phyloP scores from a whole-genome alignment of 2,797 vertebrate genomes.

The Phrynocephalus vlangalii region DNA sequence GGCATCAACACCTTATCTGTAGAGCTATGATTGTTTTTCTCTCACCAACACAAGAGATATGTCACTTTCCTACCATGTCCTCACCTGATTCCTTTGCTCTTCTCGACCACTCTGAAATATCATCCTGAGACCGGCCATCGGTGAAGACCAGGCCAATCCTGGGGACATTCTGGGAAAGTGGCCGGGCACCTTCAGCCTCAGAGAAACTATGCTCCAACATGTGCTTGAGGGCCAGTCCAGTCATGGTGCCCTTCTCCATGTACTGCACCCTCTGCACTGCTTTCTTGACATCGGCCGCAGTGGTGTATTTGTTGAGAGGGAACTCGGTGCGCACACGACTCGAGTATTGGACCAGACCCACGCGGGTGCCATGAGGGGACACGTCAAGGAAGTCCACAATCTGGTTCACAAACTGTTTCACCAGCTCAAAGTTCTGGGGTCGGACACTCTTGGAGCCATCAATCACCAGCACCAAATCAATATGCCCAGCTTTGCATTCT shows the following conservation, averaged over 20 bases:
- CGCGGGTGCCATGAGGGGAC: conserved; percentile 87
- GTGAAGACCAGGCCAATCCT: conserved; percentile 94
- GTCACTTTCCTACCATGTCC: not conserved
- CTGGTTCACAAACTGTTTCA: conserved; percentile 95
- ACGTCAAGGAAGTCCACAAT: conserved; percentile 95
- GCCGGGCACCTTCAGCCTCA: conserved; percentile 89
- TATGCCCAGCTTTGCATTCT: conserved; percentile 90
- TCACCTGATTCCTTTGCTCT: conserved; percentile 92
- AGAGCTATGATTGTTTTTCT: not conserved
- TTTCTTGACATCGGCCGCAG: conserved; percentile 88
- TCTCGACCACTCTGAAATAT: conserved; percentile 92
- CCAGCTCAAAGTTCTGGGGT: conserved; percentile 95
- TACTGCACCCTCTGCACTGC: conserved; percentile 93
- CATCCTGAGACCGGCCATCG: conserved; percentile 95
- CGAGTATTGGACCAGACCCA: conserved; percentile 95
- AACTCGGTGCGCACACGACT: conserved; percentile 95
- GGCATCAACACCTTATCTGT: not conserved
- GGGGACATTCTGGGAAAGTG: conserved; percentile 83
- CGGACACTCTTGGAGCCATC: conserved; percentile 97
- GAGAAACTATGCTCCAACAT: conserved; percentile 97
- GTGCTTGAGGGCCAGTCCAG: conserved; percentile 92
- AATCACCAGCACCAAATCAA: conserved; percentile 93
- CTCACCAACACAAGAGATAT: not conserved
- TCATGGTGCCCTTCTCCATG: conserved; percentile 99
- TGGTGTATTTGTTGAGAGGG: conserved; percentile 89